Evolutionary conservation across 2,888 invertebrate genomes (phyloP), one percentile per base, ranked within the genome.

Genomic region (Dusona sp.): DNA sequence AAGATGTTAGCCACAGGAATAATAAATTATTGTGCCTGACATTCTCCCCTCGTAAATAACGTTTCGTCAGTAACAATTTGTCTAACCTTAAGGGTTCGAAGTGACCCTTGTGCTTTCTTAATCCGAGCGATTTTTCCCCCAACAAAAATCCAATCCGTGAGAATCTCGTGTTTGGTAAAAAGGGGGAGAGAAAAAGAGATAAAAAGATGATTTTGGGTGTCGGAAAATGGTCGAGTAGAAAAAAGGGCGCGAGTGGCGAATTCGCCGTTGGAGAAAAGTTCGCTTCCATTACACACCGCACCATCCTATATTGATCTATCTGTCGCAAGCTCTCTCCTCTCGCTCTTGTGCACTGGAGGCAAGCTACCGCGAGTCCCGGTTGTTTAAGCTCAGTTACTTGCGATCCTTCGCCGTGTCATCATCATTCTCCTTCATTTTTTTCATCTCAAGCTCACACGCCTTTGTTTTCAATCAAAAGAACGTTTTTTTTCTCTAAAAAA

Each of bases 261-360:
- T 13, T 42, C 42, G 13, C 42, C 3, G 42, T 29, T 45, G 68
- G n/a, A 29, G 72, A 54, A 77, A 81, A 84, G 64, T 82, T 79
- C 85, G 79, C 65, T 72, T 83, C 84, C 87, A 88, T 89, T 85
- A 90, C 67, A 70, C 45, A 16, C 75, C 61, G 42, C 74, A 64
- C 61, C 61, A 29, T 77, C 80, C 89, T 91, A 92, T 93, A 93
- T 93, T 92, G 92, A 93, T 92, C 90, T 92, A 92, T 90, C 91
- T 91, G 89, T 90, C 90, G 87, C 87, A 89, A 88, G 88, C 90
- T 89, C 79, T 78, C 38, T 54, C 51, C n/a, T 67, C 38, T 78
- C 65, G 65, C 72, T 73, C 29, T 64, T 22, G 70, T 80, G 89
- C 88, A 90, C 91, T 25, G 83, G 54, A 65, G 57, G 81, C 42